A percentile compares a stretch with the other conserved stretches of the same genome.
Evolutionary conservation across 2,888 invertebrate species (phyloP).

Genomic region (Aphodius granarius): DNA sequence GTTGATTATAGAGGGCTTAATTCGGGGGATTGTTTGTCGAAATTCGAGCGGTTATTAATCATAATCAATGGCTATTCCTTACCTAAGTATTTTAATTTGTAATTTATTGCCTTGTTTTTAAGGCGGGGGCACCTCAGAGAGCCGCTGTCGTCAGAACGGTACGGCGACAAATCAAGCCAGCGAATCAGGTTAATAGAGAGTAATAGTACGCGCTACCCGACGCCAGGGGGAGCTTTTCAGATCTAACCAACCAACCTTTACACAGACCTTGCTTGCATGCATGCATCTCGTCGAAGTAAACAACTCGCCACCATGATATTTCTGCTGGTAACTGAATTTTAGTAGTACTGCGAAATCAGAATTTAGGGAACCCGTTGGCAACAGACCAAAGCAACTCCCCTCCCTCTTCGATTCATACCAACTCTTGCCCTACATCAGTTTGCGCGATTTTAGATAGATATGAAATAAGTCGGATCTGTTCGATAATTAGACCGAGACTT

Average conservation of each 20-base stretch:
- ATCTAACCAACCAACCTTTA: background rate
- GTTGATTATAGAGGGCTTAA: background rate
- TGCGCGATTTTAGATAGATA: too few relatives aligned
- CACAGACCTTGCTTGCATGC: background rate
- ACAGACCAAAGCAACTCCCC: background rate
- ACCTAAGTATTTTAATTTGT: background rate
- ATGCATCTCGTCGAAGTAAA: slow-evolving; percentile 5
- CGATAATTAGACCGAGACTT: too few relatives aligned
- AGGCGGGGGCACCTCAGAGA: background rate
- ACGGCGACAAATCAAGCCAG: background rate
- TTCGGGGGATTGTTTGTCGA: background rate
- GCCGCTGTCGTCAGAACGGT: background rate
- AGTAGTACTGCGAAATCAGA: background rate
- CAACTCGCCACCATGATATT: slow-evolving; percentile 4
- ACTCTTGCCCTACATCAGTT: too few relatives aligned
- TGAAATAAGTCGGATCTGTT: too few relatives aligned
- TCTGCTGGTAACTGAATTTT: slow-evolving; percentile 9
- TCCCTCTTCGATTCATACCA: too few relatives aligned
- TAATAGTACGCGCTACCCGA: background rate
- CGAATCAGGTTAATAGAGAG: slow-evolving; percentile 10
- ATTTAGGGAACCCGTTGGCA: background rate
- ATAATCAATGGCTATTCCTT: background rate
- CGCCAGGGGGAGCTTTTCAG: background rate
- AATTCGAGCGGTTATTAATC: background rate
- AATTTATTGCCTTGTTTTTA: slow-evolving; percentile 12